phyloP scores from a whole-genome alignment of 2,113 vertebrate genomes.

The Corythaeola cristata region DNA sequence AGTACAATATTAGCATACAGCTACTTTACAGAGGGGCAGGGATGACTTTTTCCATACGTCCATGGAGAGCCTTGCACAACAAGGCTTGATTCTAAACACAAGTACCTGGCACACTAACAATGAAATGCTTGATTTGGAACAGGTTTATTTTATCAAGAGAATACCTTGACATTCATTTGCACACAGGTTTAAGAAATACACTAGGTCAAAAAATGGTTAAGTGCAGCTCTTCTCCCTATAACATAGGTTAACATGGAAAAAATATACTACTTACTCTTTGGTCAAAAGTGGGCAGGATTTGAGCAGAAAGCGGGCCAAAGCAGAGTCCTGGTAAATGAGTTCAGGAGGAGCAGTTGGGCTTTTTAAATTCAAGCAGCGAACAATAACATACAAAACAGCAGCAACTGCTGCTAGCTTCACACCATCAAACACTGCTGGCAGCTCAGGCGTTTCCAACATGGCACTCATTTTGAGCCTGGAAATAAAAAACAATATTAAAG shows the following conservation, averaged over 20 bases:
- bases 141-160: neutral
- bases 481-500: neutral
- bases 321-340: constrained; percentile 90
- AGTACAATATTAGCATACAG: neutral
- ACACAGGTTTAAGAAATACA: neutral
- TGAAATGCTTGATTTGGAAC: neutral
- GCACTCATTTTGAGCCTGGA: constrained; percentile 73
- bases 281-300: constrained; percentile 94
- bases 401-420: constrained; percentile 96
- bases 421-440: constrained; percentile 95
- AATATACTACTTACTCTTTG: constrained; percentile 91
- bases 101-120: neutral
- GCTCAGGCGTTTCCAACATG: constrained; percentile 86
- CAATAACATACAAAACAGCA: constrained; percentile 91
- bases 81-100: neutral
- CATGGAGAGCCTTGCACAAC: neutral
- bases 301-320: constrained; percentile 88
- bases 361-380: constrained; percentile 95
- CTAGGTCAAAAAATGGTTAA: neutral
- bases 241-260: neutral
- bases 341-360: constrained; percentile 93
- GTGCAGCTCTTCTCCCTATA: neutral
- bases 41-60: neutral
- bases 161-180: neutral
- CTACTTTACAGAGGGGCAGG: neutral